Conservation (phyloP, 2,113 vertebrate species). For the Cisticola juncidis region DNA sequence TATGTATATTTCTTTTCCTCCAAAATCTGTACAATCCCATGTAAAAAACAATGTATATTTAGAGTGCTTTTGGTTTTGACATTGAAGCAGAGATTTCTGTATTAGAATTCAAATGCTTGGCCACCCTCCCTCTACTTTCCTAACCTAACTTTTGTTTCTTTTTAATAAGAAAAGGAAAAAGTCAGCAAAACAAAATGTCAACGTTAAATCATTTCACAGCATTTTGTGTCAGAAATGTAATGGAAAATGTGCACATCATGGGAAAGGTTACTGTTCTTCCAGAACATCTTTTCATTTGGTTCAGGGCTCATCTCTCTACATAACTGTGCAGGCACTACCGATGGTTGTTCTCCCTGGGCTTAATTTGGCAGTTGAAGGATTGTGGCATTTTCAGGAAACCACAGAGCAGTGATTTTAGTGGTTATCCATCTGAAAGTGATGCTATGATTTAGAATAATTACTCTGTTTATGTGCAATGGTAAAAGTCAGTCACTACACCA, state of each 20-base stretch:
- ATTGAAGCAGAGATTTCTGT: conserved; percentile 37
- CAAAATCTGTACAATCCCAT: not conserved
- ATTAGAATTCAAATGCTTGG: conserved; percentile 82
- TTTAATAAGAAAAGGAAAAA: conserved; percentile 78
- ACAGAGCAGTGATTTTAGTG: conserved; percentile 80
- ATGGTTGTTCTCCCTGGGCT: conserved; percentile 64
- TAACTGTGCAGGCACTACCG: conserved; percentile 61
- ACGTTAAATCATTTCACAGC: conserved; percentile 90
- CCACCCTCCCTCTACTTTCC: conserved; percentile 73
- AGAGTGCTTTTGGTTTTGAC: not conserved
- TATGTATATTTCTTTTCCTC: not conserved
- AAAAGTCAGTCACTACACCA: conserved; percentile 66
- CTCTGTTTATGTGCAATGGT: conserved; percentile 71
- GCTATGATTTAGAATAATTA: conserved; percentile 72
- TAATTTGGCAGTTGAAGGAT: conserved; percentile 83
- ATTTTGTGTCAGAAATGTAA: conserved; percentile 87
- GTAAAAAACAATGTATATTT: conserved; percentile 10
- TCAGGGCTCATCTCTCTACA: conserved; percentile 71
- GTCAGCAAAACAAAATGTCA: conserved; percentile 97
- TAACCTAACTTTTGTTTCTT: conserved; percentile 75
- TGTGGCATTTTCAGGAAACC: conserved; percentile 82
- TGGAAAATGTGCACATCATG: conserved; percentile 85
- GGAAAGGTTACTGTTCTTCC: conserved; percentile 88
- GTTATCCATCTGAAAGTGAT: conserved; percentile 70
- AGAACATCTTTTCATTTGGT: conserved; percentile 78